Conservation (phyloP, 2,797 vertebrate species). For the Coregonus suidteri region DNA sequence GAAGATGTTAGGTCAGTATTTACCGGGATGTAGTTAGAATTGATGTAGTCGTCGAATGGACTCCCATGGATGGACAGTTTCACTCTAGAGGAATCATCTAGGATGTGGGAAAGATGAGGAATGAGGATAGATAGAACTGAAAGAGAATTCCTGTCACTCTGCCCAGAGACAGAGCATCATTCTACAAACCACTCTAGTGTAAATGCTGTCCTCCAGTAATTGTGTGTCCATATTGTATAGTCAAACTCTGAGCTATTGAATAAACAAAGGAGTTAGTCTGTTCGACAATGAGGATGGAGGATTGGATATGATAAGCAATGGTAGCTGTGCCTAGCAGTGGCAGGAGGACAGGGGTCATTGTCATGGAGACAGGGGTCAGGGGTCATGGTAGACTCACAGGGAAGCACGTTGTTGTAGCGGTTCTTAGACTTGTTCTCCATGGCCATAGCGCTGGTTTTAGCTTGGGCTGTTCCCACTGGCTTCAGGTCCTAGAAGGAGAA, state of each 20-base stretch:
- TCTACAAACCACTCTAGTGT: not conserved
- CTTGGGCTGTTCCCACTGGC: slow-evolving; percentile 81
- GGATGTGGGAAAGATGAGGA: slow-evolving; percentile 41
- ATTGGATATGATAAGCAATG: slow-evolving; percentile 15
- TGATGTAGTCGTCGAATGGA: slow-evolving; percentile 89
- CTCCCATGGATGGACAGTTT: slow-evolving; percentile 83
- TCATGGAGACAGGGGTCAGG: slow-evolving; percentile 6
- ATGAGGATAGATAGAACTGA: not conserved
- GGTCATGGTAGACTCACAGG: slow-evolving; percentile 81
- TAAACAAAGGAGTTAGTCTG: not conserved
- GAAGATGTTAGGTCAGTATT: slow-evolving; percentile 52
- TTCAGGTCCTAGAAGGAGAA: slow-evolving; percentile 82
- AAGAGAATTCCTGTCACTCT: not conserved
- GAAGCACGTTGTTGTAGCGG: slow-evolving; percentile 94
- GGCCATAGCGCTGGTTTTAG: slow-evolving; percentile 78
- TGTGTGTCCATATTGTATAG: no score
- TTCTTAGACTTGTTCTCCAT: slow-evolving; percentile 93
- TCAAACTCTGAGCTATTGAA: not conserved
- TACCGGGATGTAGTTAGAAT: slow-evolving; percentile 95
- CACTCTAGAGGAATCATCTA: slow-evolving; percentile 93
- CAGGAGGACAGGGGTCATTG: not conserved
- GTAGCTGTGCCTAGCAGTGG: not conserved
- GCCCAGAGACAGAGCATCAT: not conserved
- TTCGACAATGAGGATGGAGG: slow-evolving; percentile 2
- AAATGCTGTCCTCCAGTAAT: not conserved